A percentile compares a stretch with the other conserved stretches of the same genome.
phyloP scores from a whole-genome alignment of 2,113 vertebrate species.

The Actenoides lindsayi region DNA sequence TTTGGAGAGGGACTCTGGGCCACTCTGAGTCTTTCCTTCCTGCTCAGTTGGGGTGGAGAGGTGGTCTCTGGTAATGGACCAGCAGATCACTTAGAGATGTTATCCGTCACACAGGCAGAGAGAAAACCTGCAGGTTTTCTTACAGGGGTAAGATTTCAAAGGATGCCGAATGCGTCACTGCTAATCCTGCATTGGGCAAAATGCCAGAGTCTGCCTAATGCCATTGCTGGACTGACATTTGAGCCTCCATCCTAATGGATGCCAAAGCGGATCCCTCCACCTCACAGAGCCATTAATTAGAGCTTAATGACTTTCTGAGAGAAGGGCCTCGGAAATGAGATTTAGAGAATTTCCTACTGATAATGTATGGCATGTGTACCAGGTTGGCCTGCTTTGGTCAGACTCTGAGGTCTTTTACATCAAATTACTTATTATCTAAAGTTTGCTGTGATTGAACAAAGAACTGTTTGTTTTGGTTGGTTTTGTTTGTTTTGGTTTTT shows the following conservation, averaged over 20 bases:
- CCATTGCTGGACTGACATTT: constrained; percentile 41
- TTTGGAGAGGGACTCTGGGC: background rate
- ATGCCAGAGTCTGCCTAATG: constrained; percentile 45
- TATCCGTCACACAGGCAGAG: background rate
- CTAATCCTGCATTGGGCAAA: constrained; percentile 12
- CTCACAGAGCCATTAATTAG: constrained; percentile 62
- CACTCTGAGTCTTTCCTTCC: background rate
- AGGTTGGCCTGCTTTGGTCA: background rate
- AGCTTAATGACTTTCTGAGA: constrained; percentile 54
- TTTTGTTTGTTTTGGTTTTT: background rate
- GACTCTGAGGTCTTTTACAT: background rate
- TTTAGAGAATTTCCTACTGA: constrained; percentile 53
- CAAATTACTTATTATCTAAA: background rate
- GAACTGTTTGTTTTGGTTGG: background rate
- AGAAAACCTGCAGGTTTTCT: constrained; percentile 28
- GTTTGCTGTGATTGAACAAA: background rate
- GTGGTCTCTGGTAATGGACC: background rate
- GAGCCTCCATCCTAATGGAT: constrained; percentile 52
- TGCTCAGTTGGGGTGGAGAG: background rate
- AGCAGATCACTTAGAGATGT: background rate
- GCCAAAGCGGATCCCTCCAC: constrained; percentile 26
- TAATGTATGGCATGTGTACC: background rate
- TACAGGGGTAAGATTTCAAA: constrained; percentile 10
- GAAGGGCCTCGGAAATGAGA: constrained; percentile 57
- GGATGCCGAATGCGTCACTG: background rate